Conservation (phyloP, 2,888 invertebrate genomes). For the Liposcelis brunnea region DNA sequence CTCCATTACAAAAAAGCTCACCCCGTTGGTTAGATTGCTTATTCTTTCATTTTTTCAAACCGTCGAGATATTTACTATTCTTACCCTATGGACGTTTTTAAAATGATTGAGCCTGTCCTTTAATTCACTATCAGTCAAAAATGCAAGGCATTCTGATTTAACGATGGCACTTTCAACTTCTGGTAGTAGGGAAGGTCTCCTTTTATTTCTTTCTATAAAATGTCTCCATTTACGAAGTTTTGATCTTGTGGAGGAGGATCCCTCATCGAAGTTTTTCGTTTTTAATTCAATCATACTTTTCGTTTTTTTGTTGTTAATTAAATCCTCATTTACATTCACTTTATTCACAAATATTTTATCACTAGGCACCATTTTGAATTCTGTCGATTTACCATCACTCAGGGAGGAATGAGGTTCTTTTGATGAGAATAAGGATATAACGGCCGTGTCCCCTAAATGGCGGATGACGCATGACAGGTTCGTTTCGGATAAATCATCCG, state of each 20-base stretch:
- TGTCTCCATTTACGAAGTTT: background rate
- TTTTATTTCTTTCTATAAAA: background rate
- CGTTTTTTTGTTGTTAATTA: conserved; percentile 10
- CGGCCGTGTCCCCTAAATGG: conserved; percentile 28
- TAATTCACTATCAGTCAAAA: conserved; percentile 31
- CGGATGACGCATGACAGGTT: conserved; percentile 26
- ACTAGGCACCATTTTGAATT: conserved; percentile 16
- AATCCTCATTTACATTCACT: background rate
- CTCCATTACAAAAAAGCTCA: too few relatives aligned
- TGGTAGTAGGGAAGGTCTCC: conserved; percentile 24
- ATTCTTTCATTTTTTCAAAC: too few relatives aligned
- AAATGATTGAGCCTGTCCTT: conserved; percentile 32
- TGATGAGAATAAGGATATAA: conserved; percentile 27
- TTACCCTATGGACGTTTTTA: conserved; percentile 34
- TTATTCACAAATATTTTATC: background rate
- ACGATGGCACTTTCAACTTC: conserved; percentile 32
- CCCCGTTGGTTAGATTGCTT: too few relatives aligned
- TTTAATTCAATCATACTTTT: conserved; percentile 13
- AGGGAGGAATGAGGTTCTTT: background rate
- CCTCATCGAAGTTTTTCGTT: conserved; percentile 7
- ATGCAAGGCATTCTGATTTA: conserved; percentile 33
- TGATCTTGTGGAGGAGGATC: background rate
- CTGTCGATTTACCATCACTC: background rate
- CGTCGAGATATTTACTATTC: conserved; percentile 16
- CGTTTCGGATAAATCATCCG: conserved; percentile 22